A percentile compares a stretch with the other conserved stretches of the same genome.
phyloP scores from a whole-genome alignment of 2,113 vertebrate genomes.

The Parus major region DNA sequence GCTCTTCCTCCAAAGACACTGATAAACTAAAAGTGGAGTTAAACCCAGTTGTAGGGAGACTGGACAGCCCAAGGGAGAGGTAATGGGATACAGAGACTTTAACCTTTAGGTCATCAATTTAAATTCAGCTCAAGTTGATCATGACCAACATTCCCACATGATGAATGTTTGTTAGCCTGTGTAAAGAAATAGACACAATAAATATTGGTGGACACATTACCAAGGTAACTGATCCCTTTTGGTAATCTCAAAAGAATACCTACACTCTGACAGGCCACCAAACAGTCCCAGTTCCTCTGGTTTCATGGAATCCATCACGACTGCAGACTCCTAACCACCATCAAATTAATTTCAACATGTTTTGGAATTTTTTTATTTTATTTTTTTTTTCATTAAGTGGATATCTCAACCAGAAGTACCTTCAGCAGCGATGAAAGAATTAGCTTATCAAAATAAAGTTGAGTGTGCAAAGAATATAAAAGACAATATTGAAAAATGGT shows the following conservation, averaged over 20 bases:
- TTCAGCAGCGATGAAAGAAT: neutral
- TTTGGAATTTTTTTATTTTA: neutral
- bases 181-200: constrained; percentile 61
- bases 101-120: constrained; percentile 54
- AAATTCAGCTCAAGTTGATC: constrained; percentile 60
- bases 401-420: neutral
- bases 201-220: constrained; percentile 62
- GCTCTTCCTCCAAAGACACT: neutral
- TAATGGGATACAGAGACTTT: constrained; percentile 39
- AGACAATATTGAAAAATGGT: neutral
- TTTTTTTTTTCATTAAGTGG: neutral
- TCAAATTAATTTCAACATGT: neutral
- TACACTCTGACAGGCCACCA: neutral
- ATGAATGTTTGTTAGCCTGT: constrained; percentile 54
- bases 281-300: neutral
- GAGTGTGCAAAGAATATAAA: neutral
- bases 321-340: neutral
- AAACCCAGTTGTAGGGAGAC: neutral
- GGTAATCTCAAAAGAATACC: constrained; percentile 56
- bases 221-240: constrained; percentile 63
- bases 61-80: neutral
- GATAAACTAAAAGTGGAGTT: neutral
- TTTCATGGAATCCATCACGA: neutral
- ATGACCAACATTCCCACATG: constrained; percentile 29
- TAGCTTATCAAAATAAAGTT: neutral